phyloP scores from a whole-genome alignment of 2,797 vertebrate species.

The Neosilurus mollespiculum region DNA sequence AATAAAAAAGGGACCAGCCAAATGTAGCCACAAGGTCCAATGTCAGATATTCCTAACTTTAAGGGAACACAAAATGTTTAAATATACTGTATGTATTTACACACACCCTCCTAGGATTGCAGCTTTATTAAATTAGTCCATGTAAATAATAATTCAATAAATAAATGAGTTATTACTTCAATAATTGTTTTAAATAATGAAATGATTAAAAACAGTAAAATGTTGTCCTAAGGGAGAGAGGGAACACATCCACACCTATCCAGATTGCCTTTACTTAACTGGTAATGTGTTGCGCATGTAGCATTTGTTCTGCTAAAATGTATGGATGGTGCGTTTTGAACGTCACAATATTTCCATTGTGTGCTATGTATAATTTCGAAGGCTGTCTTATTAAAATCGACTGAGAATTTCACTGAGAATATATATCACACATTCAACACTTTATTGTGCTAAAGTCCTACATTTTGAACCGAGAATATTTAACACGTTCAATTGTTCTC shows the following conservation, averaged over 20 bases:
- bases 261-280: not conserved
- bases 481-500: slow-evolving; percentile 38
- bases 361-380: not conserved
- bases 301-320: not conserved
- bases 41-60: not conserved
- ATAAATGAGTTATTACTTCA: not conserved
- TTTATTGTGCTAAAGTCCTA: slow-evolving; percentile 27
- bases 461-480: slow-evolving; percentile 26
- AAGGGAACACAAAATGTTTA: not conserved
- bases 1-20: no score
- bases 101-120: not conserved
- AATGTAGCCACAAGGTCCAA: not conserved
- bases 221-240: slow-evolving; percentile 8
- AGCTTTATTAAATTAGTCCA: not conserved
- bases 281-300: slow-evolving; percentile 2
- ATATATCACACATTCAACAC: slow-evolving; percentile 9
- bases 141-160: not conserved
- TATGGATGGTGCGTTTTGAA: not conserved
- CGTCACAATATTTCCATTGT: not conserved
- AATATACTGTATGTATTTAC: no score
- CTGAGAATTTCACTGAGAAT: not conserved
- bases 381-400: slow-evolving; percentile 5
- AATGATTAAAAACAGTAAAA: slow-evolving; percentile 12
- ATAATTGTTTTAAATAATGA: not conserved
- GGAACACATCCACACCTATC: not conserved